phyloP scores from a whole-genome alignment of 2,113 vertebrate species.

The Aegithalos caudatus region DNA sequence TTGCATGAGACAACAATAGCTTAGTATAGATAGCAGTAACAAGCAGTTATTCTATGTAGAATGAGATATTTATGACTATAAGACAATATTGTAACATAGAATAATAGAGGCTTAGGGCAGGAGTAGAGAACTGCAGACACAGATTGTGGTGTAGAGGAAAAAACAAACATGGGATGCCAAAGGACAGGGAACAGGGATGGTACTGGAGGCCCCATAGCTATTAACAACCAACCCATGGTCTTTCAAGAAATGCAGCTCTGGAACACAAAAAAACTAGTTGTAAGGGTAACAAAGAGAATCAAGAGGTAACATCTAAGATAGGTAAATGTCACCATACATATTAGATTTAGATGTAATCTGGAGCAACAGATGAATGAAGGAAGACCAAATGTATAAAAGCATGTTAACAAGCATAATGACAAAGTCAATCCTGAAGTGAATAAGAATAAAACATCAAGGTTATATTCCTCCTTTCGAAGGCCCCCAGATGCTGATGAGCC shows the following conservation, averaged over 20 bases:
- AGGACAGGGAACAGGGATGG: background rate
- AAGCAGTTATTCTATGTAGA: background rate
- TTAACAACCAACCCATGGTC: fast-evolving
- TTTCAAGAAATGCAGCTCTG: background rate
- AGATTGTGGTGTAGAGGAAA: background rate
- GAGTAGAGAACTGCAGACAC: background rate
- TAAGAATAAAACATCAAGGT: background rate
- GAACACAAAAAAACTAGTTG: background rate
- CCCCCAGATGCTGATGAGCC: background rate
- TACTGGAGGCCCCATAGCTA: background rate
- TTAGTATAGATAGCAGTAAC: background rate
- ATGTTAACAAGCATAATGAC: background rate
- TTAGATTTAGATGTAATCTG: background rate
- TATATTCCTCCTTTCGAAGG: background rate
- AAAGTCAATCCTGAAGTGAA: background rate
- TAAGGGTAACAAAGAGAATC: background rate
- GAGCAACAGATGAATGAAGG: background rate
- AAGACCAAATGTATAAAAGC: background rate
- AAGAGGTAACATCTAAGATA: background rate
- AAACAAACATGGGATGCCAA: background rate
- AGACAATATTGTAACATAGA: background rate
- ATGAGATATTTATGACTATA: background rate
- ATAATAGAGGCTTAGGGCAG: background rate
- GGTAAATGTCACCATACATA: background rate
- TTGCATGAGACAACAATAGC: background rate